Evolutionary conservation across 1,140 invertebrate genomes (phyloP), one percentile per base, ranked within the genome.

Genomic region (Drosophila rhopaloa): DNA sequence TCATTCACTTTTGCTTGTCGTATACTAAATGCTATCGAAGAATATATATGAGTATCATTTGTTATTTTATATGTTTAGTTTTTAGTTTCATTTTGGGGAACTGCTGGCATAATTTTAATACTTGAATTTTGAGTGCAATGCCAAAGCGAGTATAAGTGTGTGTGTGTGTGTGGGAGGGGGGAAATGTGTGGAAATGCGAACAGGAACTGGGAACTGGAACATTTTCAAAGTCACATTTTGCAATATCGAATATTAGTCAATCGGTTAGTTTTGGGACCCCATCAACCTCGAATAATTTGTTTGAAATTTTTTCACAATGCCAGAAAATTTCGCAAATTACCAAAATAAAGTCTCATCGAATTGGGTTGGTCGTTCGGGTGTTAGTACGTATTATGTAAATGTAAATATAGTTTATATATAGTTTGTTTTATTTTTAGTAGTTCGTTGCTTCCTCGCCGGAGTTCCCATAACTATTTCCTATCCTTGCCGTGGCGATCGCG

Each of bases 21-120:
- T 71, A 77, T 43, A 76, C 75, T 79, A 77, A 81, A 65, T 81
- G 73, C 78, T 77, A 81, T 46, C 57, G 56, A 83, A 88, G 71
- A 86, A 86, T 86, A 86, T 86, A 71, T 91, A 91, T 91, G 88
- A 91, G 88, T 84, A 91, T 91, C 88, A 91, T 91, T 91, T 90
- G 85, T 90, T 90, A 90, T 90, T 89, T 72, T 57, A 66, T 76
- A 66, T 80, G 47, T 77, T 85, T 85, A 84, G 72, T 58, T 40
- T 85, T 70, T 57, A 54, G 46, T 68, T 46, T 38, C 46, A 41
- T 51, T 75, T 68, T 55, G 51, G 74, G 67, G 29, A 40, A 35
- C 47, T 47, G 66, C 44, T 81, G 77, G 81, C 78, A 85, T 81
- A 74, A 53, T 46, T 81, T 73, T 81, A 85, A 85, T 86, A 85